Evolutionary conservation across 2,888 invertebrate genomes (phyloP).

Genomic region (Polia nebulosa): DNA sequence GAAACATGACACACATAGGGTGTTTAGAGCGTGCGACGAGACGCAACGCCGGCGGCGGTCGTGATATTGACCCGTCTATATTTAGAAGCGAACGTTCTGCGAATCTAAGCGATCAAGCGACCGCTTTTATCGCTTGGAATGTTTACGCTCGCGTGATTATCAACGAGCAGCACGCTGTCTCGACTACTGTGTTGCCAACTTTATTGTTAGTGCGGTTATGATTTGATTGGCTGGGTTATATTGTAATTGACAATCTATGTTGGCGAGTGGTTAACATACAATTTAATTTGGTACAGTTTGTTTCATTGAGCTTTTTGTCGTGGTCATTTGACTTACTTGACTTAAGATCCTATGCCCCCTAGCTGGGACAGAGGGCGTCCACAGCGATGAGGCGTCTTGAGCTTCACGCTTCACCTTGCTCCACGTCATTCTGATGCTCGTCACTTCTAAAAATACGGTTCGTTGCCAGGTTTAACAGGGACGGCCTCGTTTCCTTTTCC

Average conservation of each 20-base stretch:
- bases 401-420: too few relatives aligned
- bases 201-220: conserved; percentile 37
- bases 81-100: conserved; percentile 76
- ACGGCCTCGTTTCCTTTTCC: too few relatives aligned
- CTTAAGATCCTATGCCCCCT: too few relatives aligned
- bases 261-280: neutral
- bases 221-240: conserved; percentile 30
- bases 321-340: too few relatives aligned
- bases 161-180: conserved; percentile 58
- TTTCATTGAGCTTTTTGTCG: neutral
- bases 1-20: conserved; percentile 31
- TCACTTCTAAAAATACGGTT: too few relatives aligned
- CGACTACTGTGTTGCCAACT: conserved; percentile 7
- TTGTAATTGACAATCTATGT: conserved; percentile 9
- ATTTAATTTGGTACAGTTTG: conserved; percentile 17
- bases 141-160: conserved; percentile 47
- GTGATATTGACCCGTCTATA: conserved; percentile 87
- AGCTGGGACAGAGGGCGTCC: too few relatives aligned
- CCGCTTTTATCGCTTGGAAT: conserved; percentile 58
- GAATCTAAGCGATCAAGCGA: conserved; percentile 61
- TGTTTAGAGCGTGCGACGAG: conserved; percentile 63
- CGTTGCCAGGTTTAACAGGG: too few relatives aligned
- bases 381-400: too few relatives aligned
- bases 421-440: too few relatives aligned
- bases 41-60: conserved; percentile 72